Percentiles rank a stretch among this genome's conserved stretches.
These are phyloP conservation scores for Myxocyprinus asiaticus DNA, from an alignment of 2,113 vertebrate genomes.

Conservation along the genomic window DNA sequence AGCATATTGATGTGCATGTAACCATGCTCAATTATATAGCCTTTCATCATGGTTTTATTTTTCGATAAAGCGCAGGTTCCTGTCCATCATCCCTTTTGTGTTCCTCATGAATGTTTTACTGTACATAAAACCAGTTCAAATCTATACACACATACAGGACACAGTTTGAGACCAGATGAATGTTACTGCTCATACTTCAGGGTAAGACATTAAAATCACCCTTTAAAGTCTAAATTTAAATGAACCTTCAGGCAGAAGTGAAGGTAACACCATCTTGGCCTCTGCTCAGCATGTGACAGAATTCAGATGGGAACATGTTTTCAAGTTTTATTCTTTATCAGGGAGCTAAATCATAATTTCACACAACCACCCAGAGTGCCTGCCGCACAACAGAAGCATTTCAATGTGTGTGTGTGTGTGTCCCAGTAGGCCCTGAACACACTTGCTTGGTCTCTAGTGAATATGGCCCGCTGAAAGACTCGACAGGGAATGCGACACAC, in stretches of 20 bases:
- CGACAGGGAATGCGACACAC: neutral
- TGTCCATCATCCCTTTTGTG: neutral
- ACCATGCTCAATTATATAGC: no score
- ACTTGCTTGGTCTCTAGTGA: constrained; percentile 12
- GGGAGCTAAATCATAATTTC: constrained; percentile 39
- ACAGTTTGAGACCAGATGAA: neutral
- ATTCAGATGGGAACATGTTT: constrained; percentile 17
- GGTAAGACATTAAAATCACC: constrained; percentile 22
- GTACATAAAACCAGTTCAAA: constrained; percentile 9
- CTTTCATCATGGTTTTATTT: no score
- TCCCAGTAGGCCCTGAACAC: constrained; percentile 19
- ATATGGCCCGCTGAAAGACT: constrained; percentile 30
- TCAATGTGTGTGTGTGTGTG: constrained; percentile 15
- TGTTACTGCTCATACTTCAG: neutral
- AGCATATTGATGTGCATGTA: no score
- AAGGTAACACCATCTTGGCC: neutral
- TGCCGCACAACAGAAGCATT: constrained; percentile 2
- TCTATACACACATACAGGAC: neutral
- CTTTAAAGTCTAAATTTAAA: constrained; percentile 10
- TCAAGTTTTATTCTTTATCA: constrained; percentile 37
- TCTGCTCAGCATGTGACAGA: constrained; percentile 1
- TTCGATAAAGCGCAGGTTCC: neutral
- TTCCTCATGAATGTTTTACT: constrained; percentile 1
- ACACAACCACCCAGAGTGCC: constrained; percentile 40
- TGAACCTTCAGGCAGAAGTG: neutral